Conservation (phyloP, 2,797 vertebrate genomes). For the Limnodromus scolopaceus region DNA sequence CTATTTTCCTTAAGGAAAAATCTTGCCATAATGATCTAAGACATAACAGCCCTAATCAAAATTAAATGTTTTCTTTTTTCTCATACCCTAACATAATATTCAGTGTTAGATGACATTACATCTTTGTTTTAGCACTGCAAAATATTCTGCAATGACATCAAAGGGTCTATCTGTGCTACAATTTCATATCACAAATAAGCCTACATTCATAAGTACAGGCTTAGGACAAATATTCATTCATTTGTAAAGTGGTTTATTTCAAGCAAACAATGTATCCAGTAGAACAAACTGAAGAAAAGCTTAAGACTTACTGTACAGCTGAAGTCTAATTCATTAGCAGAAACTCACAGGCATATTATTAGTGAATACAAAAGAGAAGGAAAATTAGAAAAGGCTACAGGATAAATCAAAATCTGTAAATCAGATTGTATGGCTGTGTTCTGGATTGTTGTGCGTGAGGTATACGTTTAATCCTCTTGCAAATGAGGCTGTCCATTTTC, state of each 20-base stretch:
- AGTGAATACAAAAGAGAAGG: background rate
- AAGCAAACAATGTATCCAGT: background rate
- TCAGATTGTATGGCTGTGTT: background rate
- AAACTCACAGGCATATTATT: background rate
- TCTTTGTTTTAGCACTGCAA: background rate
- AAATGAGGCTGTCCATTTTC: background rate
- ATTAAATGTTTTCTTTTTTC: background rate
- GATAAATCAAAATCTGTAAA: constrained; percentile 9
- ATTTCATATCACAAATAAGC: constrained; percentile 1
- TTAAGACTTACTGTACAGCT: background rate
- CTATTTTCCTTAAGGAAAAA: constrained; percentile 12
- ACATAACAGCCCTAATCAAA: background rate
- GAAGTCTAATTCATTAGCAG: constrained; percentile 20
- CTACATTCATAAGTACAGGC: background rate
- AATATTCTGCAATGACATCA: background rate
- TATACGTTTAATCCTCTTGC: background rate
- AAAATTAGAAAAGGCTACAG: background rate
- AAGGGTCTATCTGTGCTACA: background rate
- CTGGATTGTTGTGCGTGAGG: background rate
- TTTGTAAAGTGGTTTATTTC: constrained; percentile 11
- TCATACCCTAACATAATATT: background rate
- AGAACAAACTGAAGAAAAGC: background rate
- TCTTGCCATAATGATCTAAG: background rate
- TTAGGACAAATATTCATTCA: constrained; percentile 8
- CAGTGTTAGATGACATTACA: background rate